Evolutionary conservation across 2,888 invertebrate species (phyloP), one percentile per base, ranked within the genome.

Genomic region (Diadegma fenestrale): DNA sequence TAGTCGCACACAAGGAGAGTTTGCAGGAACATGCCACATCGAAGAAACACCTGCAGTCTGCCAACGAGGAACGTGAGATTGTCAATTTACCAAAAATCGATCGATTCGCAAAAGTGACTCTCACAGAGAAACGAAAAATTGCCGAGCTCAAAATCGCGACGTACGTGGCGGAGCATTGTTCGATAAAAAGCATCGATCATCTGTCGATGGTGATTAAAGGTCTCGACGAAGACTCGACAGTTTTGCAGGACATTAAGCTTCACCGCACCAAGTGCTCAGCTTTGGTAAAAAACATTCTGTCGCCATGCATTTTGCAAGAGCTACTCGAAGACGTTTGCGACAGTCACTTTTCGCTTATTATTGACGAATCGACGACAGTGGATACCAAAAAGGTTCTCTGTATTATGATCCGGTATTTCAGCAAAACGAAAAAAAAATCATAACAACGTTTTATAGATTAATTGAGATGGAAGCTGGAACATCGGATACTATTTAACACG

Each of bases 1-100:
- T 91, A 58, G 84, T 84, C 86, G 89, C 89, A 3, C 89, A 91
- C 58, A 89, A 89, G 86, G 90, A 89, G 75, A 88, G 86, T 68
- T 83, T 90, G 30, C 14, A 86, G 54, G 86, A 68, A 48, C 91
- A 91, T 82, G 87, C 88, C 43, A 76, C 68, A 51, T 88, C 88
- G 58, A 85, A 89, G 51, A 90, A 91, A 80, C 91, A 91, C 82
- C 58, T 80, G 6, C 33, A 76, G 14, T 33, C 10, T 19, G 37
- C 26, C 8, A 54, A 72, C 3, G 37, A 72, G 12, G 1, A 12
- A 22, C 17, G 19, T 12, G 41, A 37, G 3, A 14, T 72, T 37
- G 1, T 26, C 12, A 48, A n/a, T 10, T 48, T 76, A 30, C 76
- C 63, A 6, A 76, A 63, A 37, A 64, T 76, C 1, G 64, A 64